phyloP scores from a whole-genome alignment of 2,888 invertebrate species.

The Zootermopsis nevadensis region DNA sequence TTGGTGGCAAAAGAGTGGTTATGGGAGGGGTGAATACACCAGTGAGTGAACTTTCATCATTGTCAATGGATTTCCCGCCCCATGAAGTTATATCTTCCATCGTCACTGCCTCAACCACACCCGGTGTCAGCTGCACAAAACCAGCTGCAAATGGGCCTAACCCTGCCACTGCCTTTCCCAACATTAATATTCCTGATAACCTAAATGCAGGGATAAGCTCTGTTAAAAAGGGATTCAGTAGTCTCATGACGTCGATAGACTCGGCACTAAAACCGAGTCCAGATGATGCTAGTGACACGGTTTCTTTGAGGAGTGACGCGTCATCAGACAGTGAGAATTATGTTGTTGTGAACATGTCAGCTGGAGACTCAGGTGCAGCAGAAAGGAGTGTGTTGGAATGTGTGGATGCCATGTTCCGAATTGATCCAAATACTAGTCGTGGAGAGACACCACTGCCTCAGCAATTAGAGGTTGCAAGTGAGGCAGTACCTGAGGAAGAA shows the following conservation, averaged over 20 bases:
- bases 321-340: conserved; percentile 91
- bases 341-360: conserved; percentile 70
- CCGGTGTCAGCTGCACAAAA: conserved; percentile 2
- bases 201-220: conserved; percentile 55
- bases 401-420: conserved; percentile 76
- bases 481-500: conserved; percentile 81
- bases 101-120: background rate
- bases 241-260: conserved; percentile 85
- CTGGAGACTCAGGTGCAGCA: conserved; percentile 62
- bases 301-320: conserved; percentile 82
- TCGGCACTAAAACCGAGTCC: conserved; percentile 79
- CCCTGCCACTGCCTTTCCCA: conserved; percentile 34
- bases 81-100: conserved; percentile 43
- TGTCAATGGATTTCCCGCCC: conserved; percentile 61
- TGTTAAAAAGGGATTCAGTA: conserved; percentile 86
- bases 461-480: conserved; percentile 82
- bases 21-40: conserved; percentile 56
- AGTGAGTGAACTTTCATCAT: conserved; percentile 61
- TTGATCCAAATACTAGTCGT: conserved; percentile 49
- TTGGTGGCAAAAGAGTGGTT: conserved; percentile 32
- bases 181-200: conserved; percentile 44
- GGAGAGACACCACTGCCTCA: conserved; percentile 41
- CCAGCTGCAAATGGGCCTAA: conserved; percentile 42
- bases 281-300: conserved; percentile 80
- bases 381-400: conserved; percentile 59